Evolutionary conservation across 2,797 vertebrate species (phyloP), one percentile per base, ranked within the genome.

Genomic region (Pantherophis vulpinus): DNA sequence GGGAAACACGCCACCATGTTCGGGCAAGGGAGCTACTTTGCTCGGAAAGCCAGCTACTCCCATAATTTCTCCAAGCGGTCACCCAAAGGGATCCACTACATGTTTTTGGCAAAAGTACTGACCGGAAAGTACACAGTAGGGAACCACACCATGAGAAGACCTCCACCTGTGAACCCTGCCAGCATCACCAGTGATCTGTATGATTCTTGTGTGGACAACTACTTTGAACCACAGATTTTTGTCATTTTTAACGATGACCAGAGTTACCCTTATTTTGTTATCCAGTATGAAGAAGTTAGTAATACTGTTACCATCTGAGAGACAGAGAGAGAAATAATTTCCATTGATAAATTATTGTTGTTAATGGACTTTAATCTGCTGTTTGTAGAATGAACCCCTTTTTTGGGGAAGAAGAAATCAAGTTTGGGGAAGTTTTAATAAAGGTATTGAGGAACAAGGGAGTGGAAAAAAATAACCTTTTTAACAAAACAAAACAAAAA

Each of bases 1-100:
- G 99, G 99, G 94, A 99, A 99, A 66, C 99, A 99, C 4, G 99
- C 99, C 97, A 99, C 99, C 96, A 99, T 99, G 99, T 99, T 99
- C 10, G 99, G 99, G 93, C 99, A 99, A 98, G 99, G 99, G 95
- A 99, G 99, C 97, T 99, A 99, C 97, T 99, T 99, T 14, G 99
- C 99, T 93, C 98, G 99, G 94, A 99, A 99, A 96, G 99, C 99
- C 0, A 98, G 99, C 95, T 99, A 99, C 96, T 99, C 99, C 20
- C 99, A 99, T 97, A 99, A 99, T 97, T 99, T 99, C 97, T 99
- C 99, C 96, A 99, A 99, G 92, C 98, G 98, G 94, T 99, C 99
- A 0, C 97, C 98, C 93, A 99, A 98, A 95, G 99, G 99, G 56
- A 97, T 99, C 92, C 99, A 99, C 97, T 99, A 98, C 98, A 99